These are phyloP conservation scores for Argopecten irradians DNA, from an alignment of 1,140 invertebrate genomes.

Conservation along the genomic window DNA sequence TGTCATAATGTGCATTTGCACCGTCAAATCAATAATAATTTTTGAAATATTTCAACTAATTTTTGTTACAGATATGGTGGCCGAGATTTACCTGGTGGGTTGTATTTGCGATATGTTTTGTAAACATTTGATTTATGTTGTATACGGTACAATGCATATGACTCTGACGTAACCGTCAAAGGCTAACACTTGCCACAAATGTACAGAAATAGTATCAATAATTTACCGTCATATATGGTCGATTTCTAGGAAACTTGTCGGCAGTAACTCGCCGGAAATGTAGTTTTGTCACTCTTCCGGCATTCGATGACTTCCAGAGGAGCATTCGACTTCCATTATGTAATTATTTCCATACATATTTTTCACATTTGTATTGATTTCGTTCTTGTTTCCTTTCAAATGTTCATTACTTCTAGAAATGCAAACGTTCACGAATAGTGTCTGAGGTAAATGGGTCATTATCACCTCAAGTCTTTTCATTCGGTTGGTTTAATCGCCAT, in stretches of 20 bases:
- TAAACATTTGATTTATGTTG: no score
- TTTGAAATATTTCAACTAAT: no score
- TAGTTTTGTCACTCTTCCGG: slow-evolving; percentile 4
- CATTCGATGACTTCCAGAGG: background rate
- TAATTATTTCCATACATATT: background rate
- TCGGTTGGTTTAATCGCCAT: background rate
- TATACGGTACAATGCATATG: no score
- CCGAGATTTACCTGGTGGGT: no score
- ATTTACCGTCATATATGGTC: background rate
- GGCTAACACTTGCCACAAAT: background rate
- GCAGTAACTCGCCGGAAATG: background rate
- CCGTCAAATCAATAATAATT: no score
- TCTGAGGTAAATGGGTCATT: background rate
- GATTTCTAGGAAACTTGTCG: background rate
- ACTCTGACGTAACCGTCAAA: background rate
- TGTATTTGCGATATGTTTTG: no score
- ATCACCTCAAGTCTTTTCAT: background rate
- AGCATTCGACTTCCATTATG: background rate
- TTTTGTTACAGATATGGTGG: no score
- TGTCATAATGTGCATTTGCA: no score
- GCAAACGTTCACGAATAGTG: background rate
- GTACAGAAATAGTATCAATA: background rate
- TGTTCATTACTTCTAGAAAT: background rate
- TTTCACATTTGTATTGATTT: background rate
- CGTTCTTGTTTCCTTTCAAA: background rate